Percentiles rank a stretch among this genome's conserved stretches.
phyloP scores from a whole-genome alignment of 2,797 vertebrate genomes.

The Sebastes steindachneri region DNA sequence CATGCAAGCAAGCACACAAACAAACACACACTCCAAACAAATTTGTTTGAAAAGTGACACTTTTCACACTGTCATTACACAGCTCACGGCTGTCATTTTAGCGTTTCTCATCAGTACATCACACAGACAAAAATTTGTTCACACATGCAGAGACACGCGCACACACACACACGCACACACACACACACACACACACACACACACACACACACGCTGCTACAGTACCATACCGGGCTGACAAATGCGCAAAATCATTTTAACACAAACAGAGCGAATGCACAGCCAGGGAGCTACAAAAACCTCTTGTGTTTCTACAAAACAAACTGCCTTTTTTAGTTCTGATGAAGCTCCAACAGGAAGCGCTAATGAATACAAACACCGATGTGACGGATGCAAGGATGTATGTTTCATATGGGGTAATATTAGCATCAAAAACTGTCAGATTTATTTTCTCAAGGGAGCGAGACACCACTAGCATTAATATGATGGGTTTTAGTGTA shows the following conservation, averaged over 20 bases:
- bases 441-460: conserved; percentile 53
- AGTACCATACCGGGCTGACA: conserved; percentile 40
- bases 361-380: conserved; percentile 75
- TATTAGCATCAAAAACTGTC: conserved; percentile 70
- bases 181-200: neutral
- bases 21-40: conserved; percentile 50
- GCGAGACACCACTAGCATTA: conserved; percentile 10
- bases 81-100: conserved; percentile 74
- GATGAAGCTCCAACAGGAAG: conserved; percentile 63
- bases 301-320: conserved; percentile 66
- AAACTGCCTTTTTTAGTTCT: conserved; percentile 70
- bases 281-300: conserved; percentile 51
- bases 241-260: conserved; percentile 52
- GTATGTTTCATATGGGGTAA: conserved; percentile 64
- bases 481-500: conserved; percentile 41
- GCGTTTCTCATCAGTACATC: conserved; percentile 76
- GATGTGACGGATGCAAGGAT: conserved; percentile 56
- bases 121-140: conserved; percentile 57
- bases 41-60: conserved; percentile 78
- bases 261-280: conserved; percentile 54
- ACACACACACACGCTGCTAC: conserved; percentile 10
- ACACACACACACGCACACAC: neutral
- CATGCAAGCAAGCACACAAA: neutral
- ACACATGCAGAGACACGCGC: conserved; percentile 9
- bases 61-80: conserved; percentile 72